A percentile compares a stretch with the other conserved stretches of the same genome.
Conservation (phyloP, 1,140 invertebrate species). For the Arctopsyche grandis region DNA sequence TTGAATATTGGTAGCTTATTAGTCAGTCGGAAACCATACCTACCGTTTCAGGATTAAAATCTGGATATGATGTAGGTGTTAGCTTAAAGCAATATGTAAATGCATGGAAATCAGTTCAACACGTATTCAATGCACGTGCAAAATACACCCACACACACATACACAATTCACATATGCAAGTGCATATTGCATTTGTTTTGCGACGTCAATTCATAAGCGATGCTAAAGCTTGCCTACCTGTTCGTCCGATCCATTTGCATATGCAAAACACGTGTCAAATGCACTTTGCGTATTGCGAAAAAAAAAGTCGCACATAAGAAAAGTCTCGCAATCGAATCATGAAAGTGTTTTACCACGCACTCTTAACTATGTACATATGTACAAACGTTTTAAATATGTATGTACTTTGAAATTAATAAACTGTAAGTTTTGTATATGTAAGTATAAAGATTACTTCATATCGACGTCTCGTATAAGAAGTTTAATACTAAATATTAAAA, state of each 20-base stretch:
- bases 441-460: too few species aligned
- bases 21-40: neutral
- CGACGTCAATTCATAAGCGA: neutral
- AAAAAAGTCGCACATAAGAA: neutral
- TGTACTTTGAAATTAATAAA: too few species aligned
- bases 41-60: neutral
- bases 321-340: too few species aligned
- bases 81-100: neutral
- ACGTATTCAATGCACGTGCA: conserved; percentile 8
- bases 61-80: neutral
- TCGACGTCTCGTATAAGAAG: too few species aligned
- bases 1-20: too few species aligned
- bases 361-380: too few species aligned
- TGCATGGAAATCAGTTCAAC: neutral
- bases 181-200: conserved; percentile 3
- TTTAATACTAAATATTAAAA: too few species aligned
- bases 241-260: neutral
- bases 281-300: neutral
- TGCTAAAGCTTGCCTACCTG: neutral
- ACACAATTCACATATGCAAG: neutral
- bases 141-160: neutral
- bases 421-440: too few species aligned
- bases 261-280: conserved; percentile 7
- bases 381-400: too few species aligned
- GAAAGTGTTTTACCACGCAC: too few species aligned